These are phyloP conservation scores for Isotomurus palustris DNA, from an alignment of 2,888 invertebrate genomes.

Conservation along the genomic window DNA sequence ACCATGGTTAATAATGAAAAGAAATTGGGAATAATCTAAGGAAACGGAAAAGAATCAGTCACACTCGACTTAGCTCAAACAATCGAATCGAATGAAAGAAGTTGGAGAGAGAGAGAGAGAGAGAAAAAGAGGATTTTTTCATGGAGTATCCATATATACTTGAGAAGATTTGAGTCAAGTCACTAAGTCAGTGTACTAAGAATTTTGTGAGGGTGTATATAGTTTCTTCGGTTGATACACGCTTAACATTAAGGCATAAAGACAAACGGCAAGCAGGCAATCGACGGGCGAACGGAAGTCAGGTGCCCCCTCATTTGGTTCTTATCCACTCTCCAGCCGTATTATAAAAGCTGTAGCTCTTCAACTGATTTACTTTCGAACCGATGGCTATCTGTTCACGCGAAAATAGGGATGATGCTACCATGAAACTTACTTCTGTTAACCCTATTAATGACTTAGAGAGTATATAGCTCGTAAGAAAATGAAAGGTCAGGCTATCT, in stretches of 20 bases:
- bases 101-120: background rate
- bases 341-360: conserved; percentile 3
- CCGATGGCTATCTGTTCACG: conserved; percentile 39
- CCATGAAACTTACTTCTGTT: no score
- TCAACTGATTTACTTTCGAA: conserved; percentile 41
- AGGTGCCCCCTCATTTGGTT: conserved; percentile 16
- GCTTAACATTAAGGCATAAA: no score
- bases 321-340: background rate
- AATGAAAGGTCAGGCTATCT: no score
- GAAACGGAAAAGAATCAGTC: conserved; percentile 47
- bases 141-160: background rate
- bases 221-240: no score
- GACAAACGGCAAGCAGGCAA: conserved; percentile 23
- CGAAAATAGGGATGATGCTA: conserved; percentile 21
- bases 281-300: conserved; percentile 36
- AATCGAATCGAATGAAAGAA: conserved; percentile 43
- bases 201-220: background rate
- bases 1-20: no score
- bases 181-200: background rate
- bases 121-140: background rate
- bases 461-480: no score
- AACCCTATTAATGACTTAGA: no score
- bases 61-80: conserved; percentile 47
- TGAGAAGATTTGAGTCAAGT: background rate
- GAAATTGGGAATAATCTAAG: conserved; percentile 44